Evolutionary conservation across 2,113 vertebrate species (phyloP), one percentile per base, ranked within the genome.

Genomic region (Hemiscyllium ocellatum): DNA sequence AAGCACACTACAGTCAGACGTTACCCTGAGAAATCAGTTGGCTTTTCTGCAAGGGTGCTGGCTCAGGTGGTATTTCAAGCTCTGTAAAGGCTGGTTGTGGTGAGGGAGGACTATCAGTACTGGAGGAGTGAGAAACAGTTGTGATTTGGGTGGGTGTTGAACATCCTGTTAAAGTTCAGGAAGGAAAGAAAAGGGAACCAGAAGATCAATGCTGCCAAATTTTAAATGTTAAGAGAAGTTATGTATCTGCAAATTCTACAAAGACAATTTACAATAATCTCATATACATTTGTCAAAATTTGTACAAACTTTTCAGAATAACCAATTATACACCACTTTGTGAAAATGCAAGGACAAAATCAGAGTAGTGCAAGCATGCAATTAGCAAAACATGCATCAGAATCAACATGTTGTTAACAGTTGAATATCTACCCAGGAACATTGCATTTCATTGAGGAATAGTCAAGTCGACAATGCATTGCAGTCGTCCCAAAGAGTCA

Each of bases 21-120:
- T 98, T 98, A 98, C 98, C 98, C 98, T 98, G 98, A 96, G 97
- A 97, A 97, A 98, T 97, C 96, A 98, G 97, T 97, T 98, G 98
- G 96, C 97, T 97, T 96, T 98, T 97, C 97, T 98, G 98, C 96
- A 97, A 98, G 97, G 98, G 68, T 95, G 94, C 94, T 70, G 94
- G 94, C 33, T 95, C 94, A 33, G 94, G 69, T 72, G 94, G 97
- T 97, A 97, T 96, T 97, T 98, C 98, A 97, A 97, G 98, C 96
- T 98, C 98, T 97, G 98, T 97, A 96, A 97, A 97, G 86, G 76
- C 96, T 52, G 98, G 98, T 97, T 98, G 98, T 97, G 98, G 98
- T 97, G 98, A 98, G 96, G 98, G 98, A 97, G 98, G 98, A 96
- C 98, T 98, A 94, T 97, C 98, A 97, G 98, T 98, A 96, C 98